phyloP scores from a whole-genome alignment of 1,140 invertebrate genomes.

The Polyergus mexicanus region DNA sequence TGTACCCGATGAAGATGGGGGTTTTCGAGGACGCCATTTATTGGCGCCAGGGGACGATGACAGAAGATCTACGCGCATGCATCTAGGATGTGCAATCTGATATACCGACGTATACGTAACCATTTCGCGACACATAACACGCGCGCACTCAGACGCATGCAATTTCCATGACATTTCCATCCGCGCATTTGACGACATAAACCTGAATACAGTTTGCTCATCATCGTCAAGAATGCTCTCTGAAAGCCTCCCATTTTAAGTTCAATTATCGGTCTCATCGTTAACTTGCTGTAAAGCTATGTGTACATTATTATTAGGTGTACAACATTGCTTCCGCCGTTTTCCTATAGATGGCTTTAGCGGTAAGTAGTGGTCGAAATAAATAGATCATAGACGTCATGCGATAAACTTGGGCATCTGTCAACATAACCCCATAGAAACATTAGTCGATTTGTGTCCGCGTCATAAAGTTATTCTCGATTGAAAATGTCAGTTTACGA shows the following conservation, averaged over 20 bases:
- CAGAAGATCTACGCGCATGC: slow-evolving; percentile 52
- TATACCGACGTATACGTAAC: slow-evolving; percentile 16
- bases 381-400: no score
- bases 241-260: neutral
- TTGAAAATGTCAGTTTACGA: no score
- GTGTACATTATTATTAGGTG: neutral
- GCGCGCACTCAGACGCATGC: neutral
- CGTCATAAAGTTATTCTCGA: no score
- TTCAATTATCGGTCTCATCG: neutral
- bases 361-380: no score
- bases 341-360: no score
- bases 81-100: slow-evolving; percentile 45
- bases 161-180: slow-evolving; percentile 63
- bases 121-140: slow-evolving; percentile 32
- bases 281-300: neutral
- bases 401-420: no score
- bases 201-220: slow-evolving; percentile 32
- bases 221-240: slow-evolving; percentile 9
- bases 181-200: slow-evolving; percentile 41
- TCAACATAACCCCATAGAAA: no score
- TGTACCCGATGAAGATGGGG: slow-evolving; percentile 40
- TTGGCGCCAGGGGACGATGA: slow-evolving; percentile 16
- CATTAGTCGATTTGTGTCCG: no score
- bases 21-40: slow-evolving; percentile 28
- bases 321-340: no score